Base-by-base conservation (phyloP, 2,797 vertebrate genomes). In the Liparis tanakae region DNA sequence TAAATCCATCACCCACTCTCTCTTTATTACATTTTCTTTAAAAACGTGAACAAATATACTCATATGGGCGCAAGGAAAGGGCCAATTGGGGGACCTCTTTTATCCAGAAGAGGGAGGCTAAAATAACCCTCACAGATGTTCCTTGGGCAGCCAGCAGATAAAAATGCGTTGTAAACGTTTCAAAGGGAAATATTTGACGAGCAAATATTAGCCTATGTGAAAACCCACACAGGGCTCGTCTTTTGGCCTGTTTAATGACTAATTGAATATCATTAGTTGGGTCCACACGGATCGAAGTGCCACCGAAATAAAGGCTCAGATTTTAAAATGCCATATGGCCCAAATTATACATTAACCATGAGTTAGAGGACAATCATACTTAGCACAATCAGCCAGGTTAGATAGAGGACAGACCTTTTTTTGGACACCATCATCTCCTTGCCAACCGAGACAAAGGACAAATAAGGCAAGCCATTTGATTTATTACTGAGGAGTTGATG, bases 321-420 rank as follows among this genome's bases (percentile, higher is more conserved):
- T 94, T 94, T 91, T 90, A 93, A 92, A 94, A 95, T 94, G 94
- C 96, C 97, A 99, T 99, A 97, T 99, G 97, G 95, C 90, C 93
- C 87, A 95, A 97, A 99, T 99, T 99, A 99, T 95, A 97, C 91
- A 98, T 98, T 98, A 99, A 98, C 97, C 95, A 89, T 69, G 84
- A 87, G 91, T 88, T 90, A 87, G 87, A 88, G 89, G 90, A 85
- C 85, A 90, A 88, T 93, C 91, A 92, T 89, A 88, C 90, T 85
- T 82, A 84, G 88, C 90, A 88, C 83, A 92, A 85, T 89, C 83
- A 85, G 84, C 53, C 79, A 80, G 82, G 78, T 78, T 76, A 88
- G 72, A 91, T 88, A 78, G 84, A 84, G 85, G 67, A 83, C 74
- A 85, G 75, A 63, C 89, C 87, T 86, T 89, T 84, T 89, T 85